A percentile compares a stretch with the other conserved stretches of the same genome.
These are phyloP conservation scores for Aegithalos caudatus DNA, from an alignment of 2,113 vertebrate genomes.

Conservation along the genomic window DNA sequence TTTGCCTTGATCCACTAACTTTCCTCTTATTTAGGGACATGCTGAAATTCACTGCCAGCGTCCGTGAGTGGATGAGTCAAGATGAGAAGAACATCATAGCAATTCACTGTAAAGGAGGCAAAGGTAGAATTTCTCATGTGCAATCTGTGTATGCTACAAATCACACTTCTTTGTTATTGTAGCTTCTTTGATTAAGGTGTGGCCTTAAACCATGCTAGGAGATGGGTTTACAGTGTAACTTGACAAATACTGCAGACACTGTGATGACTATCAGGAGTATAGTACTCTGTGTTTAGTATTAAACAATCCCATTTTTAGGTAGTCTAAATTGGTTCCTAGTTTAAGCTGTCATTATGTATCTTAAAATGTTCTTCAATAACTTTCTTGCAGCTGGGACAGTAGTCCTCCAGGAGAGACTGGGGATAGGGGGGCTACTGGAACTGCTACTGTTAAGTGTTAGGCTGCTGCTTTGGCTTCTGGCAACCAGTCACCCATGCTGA, in stretches of 20 bases:
- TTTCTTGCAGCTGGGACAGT: background rate
- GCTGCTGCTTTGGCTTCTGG: background rate
- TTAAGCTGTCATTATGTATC: background rate
- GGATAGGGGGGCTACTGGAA: background rate
- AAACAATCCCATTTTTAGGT: background rate
- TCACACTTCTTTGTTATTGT: background rate
- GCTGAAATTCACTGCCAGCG: constrained; percentile 83
- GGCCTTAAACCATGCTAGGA: background rate
- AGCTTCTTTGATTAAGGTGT: background rate
- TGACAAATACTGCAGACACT: background rate
- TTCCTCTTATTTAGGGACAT: constrained; percentile 79
- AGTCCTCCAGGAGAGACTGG: background rate
- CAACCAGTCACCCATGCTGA: background rate
- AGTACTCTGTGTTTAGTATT: background rate
- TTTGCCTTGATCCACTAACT: background rate
- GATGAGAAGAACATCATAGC: constrained; percentile 83
- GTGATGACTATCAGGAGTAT: background rate
- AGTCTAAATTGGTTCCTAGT: background rate
- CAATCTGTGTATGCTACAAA: background rate
- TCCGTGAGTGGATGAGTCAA: constrained; percentile 85
- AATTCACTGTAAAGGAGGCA: constrained; percentile 96
- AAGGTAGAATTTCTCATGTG: constrained; percentile 75
- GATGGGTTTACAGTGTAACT: background rate
- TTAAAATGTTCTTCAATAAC: background rate
- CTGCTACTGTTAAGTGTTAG: background rate